phyloP scores from a whole-genome alignment of 2,888 invertebrate genomes.

The Acanthosepion pharaonis region DNA sequence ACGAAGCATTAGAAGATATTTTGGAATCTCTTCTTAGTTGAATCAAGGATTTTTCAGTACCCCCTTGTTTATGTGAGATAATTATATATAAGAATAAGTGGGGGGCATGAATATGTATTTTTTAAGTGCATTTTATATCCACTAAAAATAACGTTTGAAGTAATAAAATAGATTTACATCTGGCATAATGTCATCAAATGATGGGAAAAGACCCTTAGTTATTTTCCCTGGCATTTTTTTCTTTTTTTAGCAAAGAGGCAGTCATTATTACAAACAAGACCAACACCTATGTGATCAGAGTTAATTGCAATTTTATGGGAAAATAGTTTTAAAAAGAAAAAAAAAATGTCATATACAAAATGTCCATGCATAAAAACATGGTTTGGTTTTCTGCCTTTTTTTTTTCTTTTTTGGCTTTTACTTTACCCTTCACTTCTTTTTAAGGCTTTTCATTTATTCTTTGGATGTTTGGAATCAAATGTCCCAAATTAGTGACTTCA shows the following conservation, averaged over 20 bases:
- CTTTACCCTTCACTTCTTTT: neutral
- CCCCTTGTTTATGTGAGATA: too few relatives aligned
- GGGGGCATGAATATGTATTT: neutral
- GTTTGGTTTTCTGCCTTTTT: neutral
- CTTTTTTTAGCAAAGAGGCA: neutral
- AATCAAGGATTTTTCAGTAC: too few relatives aligned
- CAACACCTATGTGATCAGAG: neutral
- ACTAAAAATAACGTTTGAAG: neutral
- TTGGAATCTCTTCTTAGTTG: too few relatives aligned
- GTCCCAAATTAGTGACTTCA: neutral
- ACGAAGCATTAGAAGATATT: too few relatives aligned
- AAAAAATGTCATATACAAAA: neutral
- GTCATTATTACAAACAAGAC: neutral
- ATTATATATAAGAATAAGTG: neutral
- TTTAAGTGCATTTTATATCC: neutral
- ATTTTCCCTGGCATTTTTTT: neutral
- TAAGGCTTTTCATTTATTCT: neutral
- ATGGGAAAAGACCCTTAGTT: neutral
- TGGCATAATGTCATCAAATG: neutral
- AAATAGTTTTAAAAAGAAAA: neutral
- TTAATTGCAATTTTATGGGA: constrained; percentile 9
- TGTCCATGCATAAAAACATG: neutral
- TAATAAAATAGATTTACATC: neutral
- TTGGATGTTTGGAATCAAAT: constrained; percentile 16
- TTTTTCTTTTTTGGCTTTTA: neutral